Evolutionary conservation across 1,140 invertebrate species (phyloP).

Genomic region (Brachystomella parvula): DNA sequence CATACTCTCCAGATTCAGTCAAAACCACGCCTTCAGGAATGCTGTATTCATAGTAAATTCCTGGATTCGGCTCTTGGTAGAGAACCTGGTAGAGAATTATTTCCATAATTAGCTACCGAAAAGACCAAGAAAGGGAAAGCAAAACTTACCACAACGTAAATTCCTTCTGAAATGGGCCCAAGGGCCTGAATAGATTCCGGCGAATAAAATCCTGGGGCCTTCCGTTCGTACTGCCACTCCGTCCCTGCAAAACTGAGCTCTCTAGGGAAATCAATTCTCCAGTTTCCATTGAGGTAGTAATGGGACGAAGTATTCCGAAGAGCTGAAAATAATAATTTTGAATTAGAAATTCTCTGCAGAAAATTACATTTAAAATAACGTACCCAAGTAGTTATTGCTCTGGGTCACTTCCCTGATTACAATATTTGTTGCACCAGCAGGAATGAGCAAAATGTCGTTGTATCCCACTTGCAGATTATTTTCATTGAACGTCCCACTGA

Average conservation of each 20-base stretch:
- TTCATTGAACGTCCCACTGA: conserved; percentile 64
- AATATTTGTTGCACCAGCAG: conserved; percentile 89
- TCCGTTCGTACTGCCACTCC: conserved; percentile 77
- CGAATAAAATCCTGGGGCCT: conserved; percentile 65
- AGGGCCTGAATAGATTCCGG: conserved; percentile 71
- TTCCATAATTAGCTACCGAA: background rate
- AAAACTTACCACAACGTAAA: conserved; percentile 72
- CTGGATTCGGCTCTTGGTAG: conserved; percentile 75
- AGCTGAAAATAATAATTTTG: conserved; percentile 49
- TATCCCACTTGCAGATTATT: conserved; percentile 75
- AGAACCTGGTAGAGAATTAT: conserved; percentile 54
- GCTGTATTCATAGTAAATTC: conserved; percentile 85
- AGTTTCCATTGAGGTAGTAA: conserved; percentile 90
- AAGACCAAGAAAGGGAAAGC: conserved; percentile 5
- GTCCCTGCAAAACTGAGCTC: conserved; percentile 69
- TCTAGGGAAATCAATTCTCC: conserved; percentile 79
- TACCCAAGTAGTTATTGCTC: conserved; percentile 91
- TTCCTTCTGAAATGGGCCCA: conserved; percentile 76
- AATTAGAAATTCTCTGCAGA: background rate
- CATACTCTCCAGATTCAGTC: conserved; percentile 58
- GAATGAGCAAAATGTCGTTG: conserved; percentile 85
- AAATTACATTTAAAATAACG: conserved; percentile 33
- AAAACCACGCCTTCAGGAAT: conserved; percentile 61
- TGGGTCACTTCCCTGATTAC: conserved; percentile 65
- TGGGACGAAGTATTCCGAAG: conserved; percentile 69